These are phyloP conservation scores for Heliconius congener DNA, from an alignment of 1,140 invertebrate genomes.

Conservation along the genomic window DNA sequence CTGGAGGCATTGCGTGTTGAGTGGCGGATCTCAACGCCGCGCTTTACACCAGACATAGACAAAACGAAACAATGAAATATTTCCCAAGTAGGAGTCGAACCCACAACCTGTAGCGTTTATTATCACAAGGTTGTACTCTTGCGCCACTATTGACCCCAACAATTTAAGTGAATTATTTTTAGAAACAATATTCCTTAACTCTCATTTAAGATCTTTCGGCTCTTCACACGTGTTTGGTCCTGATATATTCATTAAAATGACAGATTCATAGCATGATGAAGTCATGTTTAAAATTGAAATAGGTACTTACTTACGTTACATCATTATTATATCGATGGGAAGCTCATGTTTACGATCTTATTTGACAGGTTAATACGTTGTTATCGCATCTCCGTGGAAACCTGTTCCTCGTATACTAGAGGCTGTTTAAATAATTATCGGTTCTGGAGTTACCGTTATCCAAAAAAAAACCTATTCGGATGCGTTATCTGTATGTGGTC, in stretches of 20 bases:
- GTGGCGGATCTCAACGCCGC: no score
- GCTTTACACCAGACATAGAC: no score
- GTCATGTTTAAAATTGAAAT: slow-evolving; percentile 33
- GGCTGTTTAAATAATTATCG: slow-evolving; percentile 39
- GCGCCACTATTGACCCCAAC: no score
- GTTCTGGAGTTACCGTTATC: slow-evolving; percentile 28
- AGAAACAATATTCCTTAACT: neutral
- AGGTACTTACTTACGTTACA: slow-evolving; percentile 22
- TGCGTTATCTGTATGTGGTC: slow-evolving; percentile 39
- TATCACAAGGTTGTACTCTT: no score
- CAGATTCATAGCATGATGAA: slow-evolving; percentile 31
- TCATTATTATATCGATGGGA: slow-evolving; percentile 34
- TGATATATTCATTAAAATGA: slow-evolving; percentile 31
- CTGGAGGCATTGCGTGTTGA: no score
- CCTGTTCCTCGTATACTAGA: slow-evolving; percentile 28
- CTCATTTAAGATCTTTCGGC: neutral
- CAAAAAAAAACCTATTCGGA: slow-evolving; percentile 34
- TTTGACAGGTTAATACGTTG: slow-evolving; percentile 33
- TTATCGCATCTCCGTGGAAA: slow-evolving; percentile 30
- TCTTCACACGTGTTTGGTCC: slow-evolving; percentile 19
- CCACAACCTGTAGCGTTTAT: no score
- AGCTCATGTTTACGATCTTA: slow-evolving; percentile 32
- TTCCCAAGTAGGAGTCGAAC: no score
- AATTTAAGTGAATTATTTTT: neutral
- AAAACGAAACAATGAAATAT: no score